These are phyloP conservation scores for Latrodectus geometricus DNA, from an alignment of 1,140 invertebrate genomes.

Conservation along the genomic window DNA sequence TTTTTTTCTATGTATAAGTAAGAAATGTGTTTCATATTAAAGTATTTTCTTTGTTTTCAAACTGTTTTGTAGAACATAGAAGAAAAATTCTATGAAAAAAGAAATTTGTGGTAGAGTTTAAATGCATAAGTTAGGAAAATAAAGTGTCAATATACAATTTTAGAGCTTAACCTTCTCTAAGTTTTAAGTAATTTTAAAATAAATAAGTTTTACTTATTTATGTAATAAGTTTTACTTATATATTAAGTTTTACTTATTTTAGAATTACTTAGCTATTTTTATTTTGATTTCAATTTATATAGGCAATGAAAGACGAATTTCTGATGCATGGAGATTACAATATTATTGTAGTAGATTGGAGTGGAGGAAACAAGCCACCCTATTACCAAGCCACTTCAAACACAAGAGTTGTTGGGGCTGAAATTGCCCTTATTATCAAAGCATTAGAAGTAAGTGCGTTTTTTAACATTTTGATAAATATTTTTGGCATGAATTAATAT, in stretches of 20 bases:
- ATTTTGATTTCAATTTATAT: background rate
- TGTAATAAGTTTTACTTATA: no score
- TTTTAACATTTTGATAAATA: no score
- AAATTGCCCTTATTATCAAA: constrained; percentile 72
- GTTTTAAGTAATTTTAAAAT: background rate
- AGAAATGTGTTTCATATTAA: no score
- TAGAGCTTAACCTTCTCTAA: background rate
- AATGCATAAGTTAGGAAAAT: no score
- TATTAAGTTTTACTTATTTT: background rate
- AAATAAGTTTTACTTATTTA: background rate
- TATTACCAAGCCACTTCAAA: constrained; percentile 76
- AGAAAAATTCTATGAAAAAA: background rate
- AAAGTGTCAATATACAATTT: background rate
- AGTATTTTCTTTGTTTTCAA: no score
- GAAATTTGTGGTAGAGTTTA: background rate
- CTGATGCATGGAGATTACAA: constrained; percentile 67
- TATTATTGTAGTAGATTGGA: constrained; percentile 70
- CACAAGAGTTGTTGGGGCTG: constrained; percentile 76
- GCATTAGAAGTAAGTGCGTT: constrained; percentile 62
- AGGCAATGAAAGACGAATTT: constrained; percentile 63
- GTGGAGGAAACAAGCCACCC: constrained; percentile 71
- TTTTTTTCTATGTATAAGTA: no score
- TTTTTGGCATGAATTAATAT: no score
- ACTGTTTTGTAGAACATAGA: no score
- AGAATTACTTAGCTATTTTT: constrained; percentile 5